Evolutionary conservation across 2,113 vertebrate genomes (phyloP), one percentile per base, ranked within the genome.

Genomic region (Glaucidium brasilianum): DNA sequence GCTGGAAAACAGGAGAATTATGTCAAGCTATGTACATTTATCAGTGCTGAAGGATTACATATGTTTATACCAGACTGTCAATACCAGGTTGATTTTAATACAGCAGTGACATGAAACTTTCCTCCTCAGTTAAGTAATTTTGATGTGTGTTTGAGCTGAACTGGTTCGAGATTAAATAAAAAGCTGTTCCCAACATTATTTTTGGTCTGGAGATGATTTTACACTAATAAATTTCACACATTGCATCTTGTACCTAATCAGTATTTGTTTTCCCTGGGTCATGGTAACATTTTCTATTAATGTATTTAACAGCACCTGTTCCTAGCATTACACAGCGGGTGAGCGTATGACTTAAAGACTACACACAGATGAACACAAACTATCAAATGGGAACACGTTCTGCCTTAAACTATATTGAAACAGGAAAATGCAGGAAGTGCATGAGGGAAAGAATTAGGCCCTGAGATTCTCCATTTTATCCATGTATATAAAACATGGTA

Each of bases 261-360:
- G 20, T 15, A 6, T 53, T 66, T 87, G 30, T 85, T 85, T 92
- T 67, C 37, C 41, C 29, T 86, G 30, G 14, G 10, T 72, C 63
- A 16, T 19, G 9, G 26, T 26, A 71, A 56, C 15, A 60, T 60
- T 92, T 83, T 72, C 34, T 83, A 19, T 47, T 22, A 37, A 64
- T 45, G 15, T 20, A 45, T 56, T 82, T 63, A 89, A 35, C 30
- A 72, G 26, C 11, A 58, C 4, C 20, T 21, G 15, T 75, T 53
- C n/a, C 47, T 59, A 52, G 16, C n/a, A 35, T 74, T 86, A 63
- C 2, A 2, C 23, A 66, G 58, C 5, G 21, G 1, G 0, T 43
- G 35, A 49, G 4, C 5, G 2, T 12, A 6, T 26, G n/a, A 25
- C 55, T 45, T 52, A 60, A 63, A 43, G 7, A 45, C 14, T 41